Evolutionary conservation across 2,797 vertebrate species (phyloP).

Genomic region (Nasua narica): DNA sequence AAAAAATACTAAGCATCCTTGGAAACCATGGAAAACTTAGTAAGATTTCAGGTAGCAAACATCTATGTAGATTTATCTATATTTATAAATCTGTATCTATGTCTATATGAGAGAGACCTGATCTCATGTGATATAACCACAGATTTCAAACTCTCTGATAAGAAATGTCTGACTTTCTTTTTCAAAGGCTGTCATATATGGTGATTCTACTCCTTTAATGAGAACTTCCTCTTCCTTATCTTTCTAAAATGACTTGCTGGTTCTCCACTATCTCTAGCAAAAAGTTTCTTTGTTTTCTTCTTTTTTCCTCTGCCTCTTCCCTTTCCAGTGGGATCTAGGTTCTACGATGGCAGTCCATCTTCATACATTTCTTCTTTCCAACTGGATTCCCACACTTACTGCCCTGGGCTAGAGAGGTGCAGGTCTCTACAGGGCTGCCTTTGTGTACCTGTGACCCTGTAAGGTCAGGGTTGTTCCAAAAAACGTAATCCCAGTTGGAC

Average conservation of each 20-base stretch:
- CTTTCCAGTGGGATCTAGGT: not conserved
- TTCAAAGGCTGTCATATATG: not conserved
- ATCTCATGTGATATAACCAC: not conserved
- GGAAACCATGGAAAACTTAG: slow-evolving; percentile 37
- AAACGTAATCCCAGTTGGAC: not conserved
- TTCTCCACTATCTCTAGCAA: not conserved
- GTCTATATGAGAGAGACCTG: not conserved
- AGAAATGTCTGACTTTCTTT: not conserved
- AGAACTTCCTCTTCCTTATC: not conserved
- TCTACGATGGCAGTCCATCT: not conserved
- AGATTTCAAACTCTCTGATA: not conserved
- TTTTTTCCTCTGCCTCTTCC: not conserved
- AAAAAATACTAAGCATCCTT: slow-evolving; percentile 52
- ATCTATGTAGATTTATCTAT: not conserved
- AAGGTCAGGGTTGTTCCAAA: not conserved
- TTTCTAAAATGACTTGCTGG: not conserved
- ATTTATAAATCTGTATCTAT: not conserved
- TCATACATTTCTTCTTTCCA: not conserved
- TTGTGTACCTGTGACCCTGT: not conserved
- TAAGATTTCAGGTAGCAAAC: slow-evolving; percentile 46
- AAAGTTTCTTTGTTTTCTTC: not conserved
- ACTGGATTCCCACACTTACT: not conserved
- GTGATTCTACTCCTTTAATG: not conserved
- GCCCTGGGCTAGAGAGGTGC: not conserved
- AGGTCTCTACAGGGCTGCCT: not conserved